Conservation (phyloP, 2,888 invertebrate genomes). For the Drosophila phalerata region DNA sequence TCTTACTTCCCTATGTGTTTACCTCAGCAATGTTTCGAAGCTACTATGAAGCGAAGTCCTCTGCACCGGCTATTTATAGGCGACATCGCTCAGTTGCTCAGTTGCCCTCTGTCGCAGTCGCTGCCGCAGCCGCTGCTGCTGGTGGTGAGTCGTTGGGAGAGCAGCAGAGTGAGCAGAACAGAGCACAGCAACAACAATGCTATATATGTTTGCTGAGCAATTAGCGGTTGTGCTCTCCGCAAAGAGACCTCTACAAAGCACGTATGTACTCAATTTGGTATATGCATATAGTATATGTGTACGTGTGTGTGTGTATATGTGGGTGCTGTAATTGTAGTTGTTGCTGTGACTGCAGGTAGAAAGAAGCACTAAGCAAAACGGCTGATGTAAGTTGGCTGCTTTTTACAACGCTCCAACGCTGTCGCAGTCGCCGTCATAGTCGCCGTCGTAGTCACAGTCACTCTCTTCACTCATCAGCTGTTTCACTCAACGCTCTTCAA, state of each 20-base stretch:
- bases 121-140: slow-evolving; percentile 4
- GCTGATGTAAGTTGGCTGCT: slow-evolving; percentile 74
- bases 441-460: not conserved
- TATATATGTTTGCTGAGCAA: slow-evolving; percentile 62
- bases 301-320: slow-evolving; percentile 24
- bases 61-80: slow-evolving; percentile 73
- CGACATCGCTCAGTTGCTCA: slow-evolving; percentile 42
- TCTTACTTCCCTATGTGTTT: slow-evolving; percentile 57
- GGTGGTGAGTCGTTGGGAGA: slow-evolving; percentile 22
- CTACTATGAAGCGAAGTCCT: slow-evolving; percentile 64
- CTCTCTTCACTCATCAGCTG: slow-evolving; percentile 61
- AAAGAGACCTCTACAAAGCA: slow-evolving; percentile 56
- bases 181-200: slow-evolving; percentile 22
- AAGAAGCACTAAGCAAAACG: slow-evolving; percentile 51
- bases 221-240: slow-evolving; percentile 65
- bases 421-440: slow-evolving; percentile 14
- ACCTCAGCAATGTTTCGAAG: slow-evolving; percentile 76
- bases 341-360: slow-evolving; percentile 57
- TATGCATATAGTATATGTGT: slow-evolving; percentile 20
- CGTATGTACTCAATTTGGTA: slow-evolving; percentile 41
- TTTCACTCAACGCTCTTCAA: slow-evolving; percentile 63
- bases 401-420: slow-evolving; percentile 53
- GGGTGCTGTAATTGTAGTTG: slow-evolving; percentile 57
- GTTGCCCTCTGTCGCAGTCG: slow-evolving; percentile 23
- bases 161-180: slow-evolving; percentile 8